Base-by-base conservation (phyloP, 1,140 invertebrate species). In the Drosophila novamexicana region DNA sequence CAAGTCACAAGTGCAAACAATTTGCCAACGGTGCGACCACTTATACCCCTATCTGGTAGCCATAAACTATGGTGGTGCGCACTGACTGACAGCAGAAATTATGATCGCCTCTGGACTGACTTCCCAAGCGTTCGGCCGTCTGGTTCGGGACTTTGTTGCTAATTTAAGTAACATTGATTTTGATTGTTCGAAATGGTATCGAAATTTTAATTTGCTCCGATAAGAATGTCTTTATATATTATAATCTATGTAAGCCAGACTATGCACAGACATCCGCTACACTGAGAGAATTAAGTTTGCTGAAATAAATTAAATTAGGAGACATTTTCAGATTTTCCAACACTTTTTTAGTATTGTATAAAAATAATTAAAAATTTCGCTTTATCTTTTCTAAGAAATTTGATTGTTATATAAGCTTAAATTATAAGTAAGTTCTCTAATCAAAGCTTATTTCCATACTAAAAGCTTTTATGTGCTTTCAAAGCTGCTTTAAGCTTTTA, bases 1-100 rank as follows among this genome's bases (percentile, higher is more conserved):
- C 57, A 14, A 64, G 18, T 16, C 22, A 54, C 56, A 47, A 85
- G 64, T 86, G 82, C 22, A 14, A 58, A 7, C 37, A 47, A 36
- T 32, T 22, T 29, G 45, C 14, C 40, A 8, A 9, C 16, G 8
- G 34, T n/a, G n/a, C 61, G 9, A 10, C 29, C 63, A 58, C 47
- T 54, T 59, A 64, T 66, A 63, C 6, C 16, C 61, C 34, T 81
- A 86, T 81, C 49, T 18, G 32, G 2, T 14, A 12, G 57, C 8
- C 37, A 50, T 88, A 86, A 73, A 83, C 83, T 52, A 36, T 14
- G 64, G 37, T 54, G 73, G 59, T 16, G 52, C 63, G 68, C 22
- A 54, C 50, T 86, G 83, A 79, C 73, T 83, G 82, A 83, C 85
- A 76, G 42, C 67, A 40, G 63, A 80, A 78, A 65, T 72, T 56